Percentiles rank a stretch among this genome's conserved stretches.
These are phyloP conservation scores for Eulemur albifrons DNA, from an alignment of 2,797 vertebrate species.

Conservation along the genomic window DNA sequence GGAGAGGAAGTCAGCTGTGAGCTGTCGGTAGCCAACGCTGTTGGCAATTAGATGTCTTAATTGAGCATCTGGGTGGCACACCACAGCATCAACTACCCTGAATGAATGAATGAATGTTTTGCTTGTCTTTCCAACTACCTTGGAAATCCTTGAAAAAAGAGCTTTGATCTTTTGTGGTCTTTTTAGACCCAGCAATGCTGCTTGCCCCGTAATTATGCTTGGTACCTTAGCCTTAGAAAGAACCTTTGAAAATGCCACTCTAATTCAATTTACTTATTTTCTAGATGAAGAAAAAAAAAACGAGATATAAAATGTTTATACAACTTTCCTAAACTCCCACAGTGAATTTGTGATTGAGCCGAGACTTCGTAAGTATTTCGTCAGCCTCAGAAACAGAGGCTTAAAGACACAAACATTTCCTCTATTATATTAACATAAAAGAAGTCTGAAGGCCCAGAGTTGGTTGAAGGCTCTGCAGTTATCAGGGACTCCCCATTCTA, in stretches of 20 bases:
- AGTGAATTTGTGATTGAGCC: neutral
- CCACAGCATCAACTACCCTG: neutral
- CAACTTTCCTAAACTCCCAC: neutral
- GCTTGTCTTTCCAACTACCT: neutral
- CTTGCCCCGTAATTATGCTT: neutral
- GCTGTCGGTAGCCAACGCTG: neutral
- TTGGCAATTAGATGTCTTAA: neutral
- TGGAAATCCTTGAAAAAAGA: neutral
- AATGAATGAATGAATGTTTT: neutral
- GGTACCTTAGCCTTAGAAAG: neutral
- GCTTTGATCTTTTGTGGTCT: neutral
- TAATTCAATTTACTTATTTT: conserved; percentile 16
- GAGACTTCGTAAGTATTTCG: neutral
- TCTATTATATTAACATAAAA: neutral
- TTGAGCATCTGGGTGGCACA: neutral
- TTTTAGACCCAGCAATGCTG: neutral
- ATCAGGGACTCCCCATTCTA: neutral
- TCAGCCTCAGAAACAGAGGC: neutral
- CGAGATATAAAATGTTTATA: neutral
- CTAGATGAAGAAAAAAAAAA: neutral
- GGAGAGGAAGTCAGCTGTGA: neutral
- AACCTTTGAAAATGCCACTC: neutral
- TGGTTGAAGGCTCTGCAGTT: neutral
- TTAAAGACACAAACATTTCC: neutral
- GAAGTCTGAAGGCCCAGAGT: neutral